Conservation (phyloP, 2,888 invertebrate species). For the Phytoseiulus persimilis region DNA sequence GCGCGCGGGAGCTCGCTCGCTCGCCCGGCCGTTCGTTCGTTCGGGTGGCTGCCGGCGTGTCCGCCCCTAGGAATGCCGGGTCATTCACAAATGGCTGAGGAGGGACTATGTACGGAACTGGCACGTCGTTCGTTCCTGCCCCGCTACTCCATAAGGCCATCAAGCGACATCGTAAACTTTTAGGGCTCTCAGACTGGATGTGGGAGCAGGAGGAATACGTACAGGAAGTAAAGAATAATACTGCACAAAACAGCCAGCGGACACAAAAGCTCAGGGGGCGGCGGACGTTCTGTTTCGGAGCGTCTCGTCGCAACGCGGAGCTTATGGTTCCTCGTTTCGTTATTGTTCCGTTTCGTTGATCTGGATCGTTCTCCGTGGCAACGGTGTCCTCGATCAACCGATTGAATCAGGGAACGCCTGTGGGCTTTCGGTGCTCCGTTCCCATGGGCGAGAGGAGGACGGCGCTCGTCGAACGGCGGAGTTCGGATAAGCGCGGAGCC, state of each 20-base stretch:
- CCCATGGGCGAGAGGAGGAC: too few species aligned
- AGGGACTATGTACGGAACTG: neutral
- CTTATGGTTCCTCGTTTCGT: too few species aligned
- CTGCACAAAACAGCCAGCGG: neutral
- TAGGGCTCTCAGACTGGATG: neutral
- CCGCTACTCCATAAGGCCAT: neutral
- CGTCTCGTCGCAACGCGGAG: too few species aligned
- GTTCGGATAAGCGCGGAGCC: too few species aligned
- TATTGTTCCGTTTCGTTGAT: too few species aligned
- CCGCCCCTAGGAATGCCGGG: neutral
- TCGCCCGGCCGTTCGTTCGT: neutral
- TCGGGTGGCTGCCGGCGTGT: neutral
- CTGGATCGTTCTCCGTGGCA: too few species aligned
- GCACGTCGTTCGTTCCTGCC: neutral
- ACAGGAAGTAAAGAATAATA: neutral
- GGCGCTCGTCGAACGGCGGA: too few species aligned
- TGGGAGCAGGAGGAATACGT: neutral
- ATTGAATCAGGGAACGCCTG: too few species aligned
- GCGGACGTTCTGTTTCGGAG: neutral
- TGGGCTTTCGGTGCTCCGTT: too few species aligned
- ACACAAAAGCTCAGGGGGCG: neutral
- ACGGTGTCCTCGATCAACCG: too few species aligned
- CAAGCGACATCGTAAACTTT: neutral
- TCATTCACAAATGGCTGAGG: neutral
- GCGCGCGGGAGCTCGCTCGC: neutral